Percentiles rank a stretch among this genome's conserved stretches.
Evolutionary conservation across 2,888 invertebrate genomes (phyloP).

Genomic region (Noctua pronuba): DNA sequence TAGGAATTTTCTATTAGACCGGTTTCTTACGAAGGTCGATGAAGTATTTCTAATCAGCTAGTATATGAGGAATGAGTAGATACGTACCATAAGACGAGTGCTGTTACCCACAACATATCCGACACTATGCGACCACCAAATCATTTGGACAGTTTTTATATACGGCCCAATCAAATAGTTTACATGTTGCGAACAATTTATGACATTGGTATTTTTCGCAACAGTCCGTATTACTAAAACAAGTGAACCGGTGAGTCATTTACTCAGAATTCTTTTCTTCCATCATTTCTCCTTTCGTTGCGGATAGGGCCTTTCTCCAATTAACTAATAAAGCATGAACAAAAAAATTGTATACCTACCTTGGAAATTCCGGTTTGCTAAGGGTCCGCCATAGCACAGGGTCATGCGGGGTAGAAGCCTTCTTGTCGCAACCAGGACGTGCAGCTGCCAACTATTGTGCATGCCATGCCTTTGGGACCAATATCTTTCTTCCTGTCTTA

Average conservation of each 20-base stretch:
- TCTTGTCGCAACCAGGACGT: too few species aligned
- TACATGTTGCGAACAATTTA: background rate
- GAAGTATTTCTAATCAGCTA: background rate
- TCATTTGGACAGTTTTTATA: constrained; percentile 10
- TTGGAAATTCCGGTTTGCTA: background rate
- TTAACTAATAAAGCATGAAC: background rate
- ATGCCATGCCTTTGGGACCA: too few species aligned
- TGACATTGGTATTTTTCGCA: background rate
- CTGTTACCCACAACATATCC: constrained; percentile 22
- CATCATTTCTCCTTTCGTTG: too few species aligned
- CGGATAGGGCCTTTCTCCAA: background rate
- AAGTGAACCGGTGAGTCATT: too few species aligned
- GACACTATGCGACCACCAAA: background rate
- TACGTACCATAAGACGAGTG: constrained; percentile 36
- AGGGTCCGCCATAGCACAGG: too few species aligned
- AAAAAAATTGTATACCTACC: background rate
- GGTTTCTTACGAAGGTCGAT: background rate
- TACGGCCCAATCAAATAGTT: background rate
- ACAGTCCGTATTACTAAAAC: background rate
- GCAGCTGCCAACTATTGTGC: too few species aligned
- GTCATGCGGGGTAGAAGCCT: too few species aligned
- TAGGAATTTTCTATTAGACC: background rate
- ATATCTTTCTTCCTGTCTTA: too few species aligned
- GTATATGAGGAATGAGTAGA: background rate
- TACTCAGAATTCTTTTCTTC: too few species aligned